Conservation (phyloP, 2,797 vertebrate genomes). For the Eupleurogrammus muticus region DNA sequence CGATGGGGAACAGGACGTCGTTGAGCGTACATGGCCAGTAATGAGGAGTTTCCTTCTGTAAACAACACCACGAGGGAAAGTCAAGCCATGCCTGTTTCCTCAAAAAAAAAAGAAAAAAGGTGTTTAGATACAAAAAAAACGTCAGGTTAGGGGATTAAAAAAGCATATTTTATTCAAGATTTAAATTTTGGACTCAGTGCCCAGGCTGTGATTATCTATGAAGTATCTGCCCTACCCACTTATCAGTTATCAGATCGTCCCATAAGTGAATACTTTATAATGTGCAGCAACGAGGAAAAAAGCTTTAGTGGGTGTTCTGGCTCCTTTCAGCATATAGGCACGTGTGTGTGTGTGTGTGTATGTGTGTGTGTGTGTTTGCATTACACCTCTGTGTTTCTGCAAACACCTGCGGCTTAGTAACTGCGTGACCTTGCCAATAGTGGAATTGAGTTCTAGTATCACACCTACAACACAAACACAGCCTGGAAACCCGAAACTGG, state of each 20-base stretch:
- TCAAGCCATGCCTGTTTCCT: constrained; percentile 27
- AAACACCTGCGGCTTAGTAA: constrained; percentile 42
- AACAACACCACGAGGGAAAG: constrained; percentile 66
- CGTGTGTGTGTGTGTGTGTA: constrained; percentile 46
- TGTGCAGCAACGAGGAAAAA: not conserved
- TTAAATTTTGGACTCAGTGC: no score
- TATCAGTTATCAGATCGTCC: no score
- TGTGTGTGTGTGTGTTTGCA: constrained; percentile 45
- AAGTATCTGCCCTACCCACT: no score
- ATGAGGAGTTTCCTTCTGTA: constrained; percentile 76
- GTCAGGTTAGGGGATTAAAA: constrained; percentile 7
- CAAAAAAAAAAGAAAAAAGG: no score
- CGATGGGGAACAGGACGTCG: constrained; percentile 73
- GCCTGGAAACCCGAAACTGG: constrained; percentile 7
- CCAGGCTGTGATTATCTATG: no score
- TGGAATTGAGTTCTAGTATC: constrained; percentile 39
- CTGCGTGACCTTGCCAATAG: constrained; percentile 29
- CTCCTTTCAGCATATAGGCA: constrained; percentile 21
- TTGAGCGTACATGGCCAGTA: constrained; percentile 67
- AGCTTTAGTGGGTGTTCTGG: constrained; percentile 17
- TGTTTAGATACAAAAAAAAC: constrained; percentile 31
- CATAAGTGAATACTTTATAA: not conserved
- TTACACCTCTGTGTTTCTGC: constrained; percentile 42
- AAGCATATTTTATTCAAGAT: no score
- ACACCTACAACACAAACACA: constrained; percentile 58